Evolutionary conservation across 2,797 vertebrate species (phyloP).

Genomic region (Phylloscopus collybita): DNA sequence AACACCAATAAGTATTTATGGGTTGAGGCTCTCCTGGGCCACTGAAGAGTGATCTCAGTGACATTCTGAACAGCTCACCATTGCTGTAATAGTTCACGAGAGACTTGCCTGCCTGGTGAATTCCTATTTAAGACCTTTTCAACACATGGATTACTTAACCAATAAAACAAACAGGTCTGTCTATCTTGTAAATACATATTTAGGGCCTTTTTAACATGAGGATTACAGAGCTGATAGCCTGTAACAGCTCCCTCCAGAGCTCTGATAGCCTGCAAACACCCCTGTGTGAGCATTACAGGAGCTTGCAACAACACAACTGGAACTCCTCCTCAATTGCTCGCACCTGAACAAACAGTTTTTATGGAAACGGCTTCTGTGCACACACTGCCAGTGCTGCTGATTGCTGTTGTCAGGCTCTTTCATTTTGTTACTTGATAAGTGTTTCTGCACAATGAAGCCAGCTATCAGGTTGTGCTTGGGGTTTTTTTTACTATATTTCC

Average conservation of each 20-base stretch:
- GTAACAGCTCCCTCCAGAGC: constrained; percentile 56
- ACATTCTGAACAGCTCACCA: not conserved
- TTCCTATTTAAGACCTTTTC: constrained; percentile 21
- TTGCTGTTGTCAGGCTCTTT: not conserved
- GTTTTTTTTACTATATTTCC: constrained; percentile 8
- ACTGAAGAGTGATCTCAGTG: not conserved
- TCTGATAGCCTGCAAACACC: constrained; percentile 25
- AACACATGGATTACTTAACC: constrained; percentile 29
- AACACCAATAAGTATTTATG: not conserved
- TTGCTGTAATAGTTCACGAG: not conserved
- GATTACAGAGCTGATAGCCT: constrained; percentile 47
- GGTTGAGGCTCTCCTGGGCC: not conserved
- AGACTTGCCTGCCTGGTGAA: not conserved
- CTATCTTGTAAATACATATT: constrained; percentile 58
- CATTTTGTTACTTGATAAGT: not conserved
- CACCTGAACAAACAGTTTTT: constrained; percentile 51
- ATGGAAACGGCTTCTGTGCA: constrained; percentile 4
- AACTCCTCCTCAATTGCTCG: constrained; percentile 16
- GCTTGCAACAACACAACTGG: not conserved
- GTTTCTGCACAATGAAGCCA: not conserved
- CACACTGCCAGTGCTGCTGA: not conserved
- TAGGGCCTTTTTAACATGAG: constrained; percentile 35
- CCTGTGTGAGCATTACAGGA: not conserved
- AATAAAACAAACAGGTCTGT: constrained; percentile 44
- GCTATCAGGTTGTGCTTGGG: not conserved